Base-by-base conservation (phyloP, 2,888 invertebrate species). In the Nomada hirtipes region DNA sequence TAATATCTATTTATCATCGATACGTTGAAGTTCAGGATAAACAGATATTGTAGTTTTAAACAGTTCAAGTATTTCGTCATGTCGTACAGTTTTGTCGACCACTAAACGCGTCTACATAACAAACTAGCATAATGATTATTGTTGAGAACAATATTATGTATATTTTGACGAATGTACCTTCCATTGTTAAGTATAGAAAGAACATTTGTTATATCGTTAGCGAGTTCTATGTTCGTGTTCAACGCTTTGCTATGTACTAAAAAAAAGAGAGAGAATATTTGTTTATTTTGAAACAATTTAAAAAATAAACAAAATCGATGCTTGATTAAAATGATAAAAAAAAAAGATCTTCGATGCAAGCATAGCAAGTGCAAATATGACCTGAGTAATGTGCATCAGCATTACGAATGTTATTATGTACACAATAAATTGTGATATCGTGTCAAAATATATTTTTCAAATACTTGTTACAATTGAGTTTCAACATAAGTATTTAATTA, bases 391-490 rank as follows among this genome's bases (percentile, higher is more conserved):
- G 61, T 72, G 64, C 67, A 70, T 79, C 68, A 64, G 64, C 73
- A 68, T 79, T 82, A 47, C 50, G 29, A 72, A 74, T 60, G 68
- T 79, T 82, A 79, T 63, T 85, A 76, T 89, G 86, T 91, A 85
- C 69, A 84, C 68, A 69, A 85, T 81, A 70, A 82, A 87, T 86
- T 89, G 89, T 91, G 90, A 91, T 90, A 89, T 71, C 63, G 76
- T 82, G 84, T 75, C 84, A 77, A 84, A 88, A 90, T 90, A 89
- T 90, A 90, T 91, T 91, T 91, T 90, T 91, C 74, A 88, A 81
- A 86, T 70, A 85, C 77, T 76, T 67, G 69, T 80, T 83, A 76
- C 36, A 78, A 50, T 29, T 70, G 55, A 61, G 67, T 75, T 42
- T 36, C 64, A 23, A 20, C 15, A 42, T 60, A 75, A 36, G 68